Base-by-base conservation (phyloP, 2,797 vertebrate genomes). In the Syngnathus rostellatus region DNA sequence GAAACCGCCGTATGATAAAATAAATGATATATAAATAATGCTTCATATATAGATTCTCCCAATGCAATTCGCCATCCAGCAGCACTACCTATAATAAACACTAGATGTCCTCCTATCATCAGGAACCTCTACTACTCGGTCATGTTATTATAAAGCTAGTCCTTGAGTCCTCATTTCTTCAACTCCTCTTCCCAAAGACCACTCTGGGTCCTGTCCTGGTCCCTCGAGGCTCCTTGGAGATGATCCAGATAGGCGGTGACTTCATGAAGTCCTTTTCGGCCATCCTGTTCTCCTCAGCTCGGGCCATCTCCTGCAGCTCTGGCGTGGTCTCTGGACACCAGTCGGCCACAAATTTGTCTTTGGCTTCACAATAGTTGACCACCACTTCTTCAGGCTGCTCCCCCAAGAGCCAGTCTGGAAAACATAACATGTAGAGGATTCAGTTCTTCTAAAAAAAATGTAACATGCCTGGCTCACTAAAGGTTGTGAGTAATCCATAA, bases 401-500 rank as follows among this genome's bases (percentile, higher is more conserved):
- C 8, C 95, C 94, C 0, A 94, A 92, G 7, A 91, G 73, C 85
- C 88, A 94, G 69, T 98, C 95, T 97, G 73, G 6, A 19, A 63
- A 38, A 46, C 10, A 62, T 2, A 17, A 5, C 6, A 19, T 55
- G 31, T 31, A 31, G 31, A 31, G 31, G 3, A 31, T 31, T 31
- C 31, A 31, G 31, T 31, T 31, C 31, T 31, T 31, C 31, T 31
- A 31, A 31, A 31, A 31, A 31, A 31, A 31, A 31, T 3, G 3
- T 31, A 31, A 31, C 31, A 31, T 31, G 31, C 3, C 31, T n/a
- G 46, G 6, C 17, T 50, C 46, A 50, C 16, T n/a, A 50, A 50
- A 50, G 17, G 1, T 6, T 19, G 46, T 5, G 50, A 51, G n/a
- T 51, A n/a, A 51, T 21, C 9, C 10, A 16, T n/a, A 43, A 6